Evolutionary conservation across 2,113 vertebrate species (phyloP), one percentile per base, ranked within the genome.

Genomic region (Xenopus laevis): DNA sequence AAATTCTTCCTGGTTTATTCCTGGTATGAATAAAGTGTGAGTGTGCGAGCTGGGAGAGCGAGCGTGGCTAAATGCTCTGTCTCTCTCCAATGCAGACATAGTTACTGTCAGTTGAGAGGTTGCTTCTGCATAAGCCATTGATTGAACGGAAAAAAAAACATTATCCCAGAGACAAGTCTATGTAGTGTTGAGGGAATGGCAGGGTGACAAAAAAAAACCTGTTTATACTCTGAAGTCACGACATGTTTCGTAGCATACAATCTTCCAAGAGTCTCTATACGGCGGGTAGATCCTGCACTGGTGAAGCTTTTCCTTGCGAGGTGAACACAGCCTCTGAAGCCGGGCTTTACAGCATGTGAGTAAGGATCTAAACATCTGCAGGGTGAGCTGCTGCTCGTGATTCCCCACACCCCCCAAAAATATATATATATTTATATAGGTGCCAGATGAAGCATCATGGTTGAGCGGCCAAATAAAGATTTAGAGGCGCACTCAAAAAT

Each of bases 21-120:
- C 62, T 57, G 45, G 57, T 61, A 30, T 68, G 58, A 75, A 62
- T 75, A 75, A 75, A 75, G 73, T 75, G 73, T 75, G 67, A 62
- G 30, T 63, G 73, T 67, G 65, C 65, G 27, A 68, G 58, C 52
- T 21, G 53, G n/a, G 68, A 67, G 64, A 59, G 16, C 6, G 64
- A 74, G 55, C 13, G 46, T 46, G 72, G 21, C 57, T 12, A 30
- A 13, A 4, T 17, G 50, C 73, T 53, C 23, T 27, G 23, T 27
- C 23, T 27, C 17, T 75, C 67, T 58, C 21, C 68, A 62, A 45
- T n/a, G 23, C 73, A 46, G 55, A n/a, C 57, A 20, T 47, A 27
- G 52, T 75, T 50, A 60, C 47, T 75, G 73, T 75, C 65, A 68
- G 73, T 75, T 69, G 20, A 18, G 58, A 63, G 3, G 40, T 40